Conservation (phyloP, 2,797 vertebrate species). For the Phrynocephalus guinanensis region DNA sequence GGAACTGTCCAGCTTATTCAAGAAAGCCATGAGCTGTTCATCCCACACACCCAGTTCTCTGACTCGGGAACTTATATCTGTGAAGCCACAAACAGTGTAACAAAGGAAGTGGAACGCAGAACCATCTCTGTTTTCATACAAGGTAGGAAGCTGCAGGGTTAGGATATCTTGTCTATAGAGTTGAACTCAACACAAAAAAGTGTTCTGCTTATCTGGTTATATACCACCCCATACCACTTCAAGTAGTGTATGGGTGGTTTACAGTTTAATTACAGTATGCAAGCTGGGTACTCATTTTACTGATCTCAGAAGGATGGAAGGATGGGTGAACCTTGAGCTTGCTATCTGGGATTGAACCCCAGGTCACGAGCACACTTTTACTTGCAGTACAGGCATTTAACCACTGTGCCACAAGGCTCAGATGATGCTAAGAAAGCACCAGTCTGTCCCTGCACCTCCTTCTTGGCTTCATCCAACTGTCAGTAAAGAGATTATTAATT, state of each 20-base stretch:
- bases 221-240: too few species aligned
- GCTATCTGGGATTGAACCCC: too few species aligned
- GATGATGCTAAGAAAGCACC: too few species aligned
- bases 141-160: constrained; percentile 56
- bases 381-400: too few species aligned
- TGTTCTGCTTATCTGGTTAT: too few species aligned
- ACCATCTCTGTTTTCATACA: constrained; percentile 51
- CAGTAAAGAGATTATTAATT: neutral
- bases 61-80: constrained; percentile 66
- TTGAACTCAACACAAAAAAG: neutral
- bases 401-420: too few species aligned
- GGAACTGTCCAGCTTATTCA: constrained; percentile 38
- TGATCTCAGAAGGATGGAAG: too few species aligned
- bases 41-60: constrained; percentile 46
- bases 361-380: too few species aligned
- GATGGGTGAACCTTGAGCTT: too few species aligned
- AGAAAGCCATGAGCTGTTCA: constrained; percentile 43
- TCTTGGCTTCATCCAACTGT: neutral
- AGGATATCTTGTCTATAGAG: neutral
- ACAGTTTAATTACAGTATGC: too few species aligned
- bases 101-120: constrained; percentile 56
- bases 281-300: too few species aligned
- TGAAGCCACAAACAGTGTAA: constrained; percentile 65
- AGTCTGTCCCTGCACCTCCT: neutral
- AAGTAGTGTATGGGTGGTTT: too few species aligned